A percentile compares a stretch with the other conserved stretches of the same genome.
phyloP scores from a whole-genome alignment of 2,113 vertebrate species.

The Chamaea fasciata region DNA sequence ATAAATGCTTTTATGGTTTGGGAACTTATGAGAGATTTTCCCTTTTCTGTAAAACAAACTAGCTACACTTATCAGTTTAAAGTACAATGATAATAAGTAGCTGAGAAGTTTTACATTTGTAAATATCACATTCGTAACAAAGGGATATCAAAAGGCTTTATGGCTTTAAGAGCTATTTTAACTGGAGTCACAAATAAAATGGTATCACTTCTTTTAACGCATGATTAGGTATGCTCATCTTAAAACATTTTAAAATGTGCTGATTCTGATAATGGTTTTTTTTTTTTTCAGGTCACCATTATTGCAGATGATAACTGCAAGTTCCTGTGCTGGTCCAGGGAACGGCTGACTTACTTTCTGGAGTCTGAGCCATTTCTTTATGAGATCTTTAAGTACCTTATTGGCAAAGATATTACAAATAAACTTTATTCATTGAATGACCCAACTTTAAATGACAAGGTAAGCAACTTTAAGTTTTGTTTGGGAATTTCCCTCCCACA shows the following conservation, averaged over 20 bases:
- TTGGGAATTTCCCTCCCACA: neutral
- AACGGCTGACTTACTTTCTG: conserved; percentile 93
- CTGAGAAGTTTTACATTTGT: neutral
- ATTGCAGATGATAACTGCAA: conserved; percentile 92
- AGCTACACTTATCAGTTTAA: neutral
- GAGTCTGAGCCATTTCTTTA: conserved; percentile 92
- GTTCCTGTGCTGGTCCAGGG: conserved; percentile 94
- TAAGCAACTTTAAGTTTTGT: conserved; percentile 45
- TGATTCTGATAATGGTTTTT: neutral
- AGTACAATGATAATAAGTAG: neutral
- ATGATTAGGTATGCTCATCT: neutral
- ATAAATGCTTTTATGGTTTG: neutral
- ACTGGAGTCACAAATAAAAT: neutral
- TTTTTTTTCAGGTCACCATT: conserved; percentile 86
- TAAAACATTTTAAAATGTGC: neutral
- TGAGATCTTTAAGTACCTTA: conserved; percentile 95
- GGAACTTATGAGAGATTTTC: neutral
- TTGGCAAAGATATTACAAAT: conserved; percentile 98
- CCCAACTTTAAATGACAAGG: conserved; percentile 94
- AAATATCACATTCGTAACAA: neutral
- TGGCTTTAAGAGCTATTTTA: neutral
- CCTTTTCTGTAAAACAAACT: neutral
- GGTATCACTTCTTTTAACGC: neutral
- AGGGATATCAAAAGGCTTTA: neutral
- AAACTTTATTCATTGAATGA: conserved; percentile 97